Evolutionary conservation across 2,888 invertebrate genomes (phyloP), one percentile per base, ranked within the genome.

Genomic region (Monoplex corrugatus): DNA sequence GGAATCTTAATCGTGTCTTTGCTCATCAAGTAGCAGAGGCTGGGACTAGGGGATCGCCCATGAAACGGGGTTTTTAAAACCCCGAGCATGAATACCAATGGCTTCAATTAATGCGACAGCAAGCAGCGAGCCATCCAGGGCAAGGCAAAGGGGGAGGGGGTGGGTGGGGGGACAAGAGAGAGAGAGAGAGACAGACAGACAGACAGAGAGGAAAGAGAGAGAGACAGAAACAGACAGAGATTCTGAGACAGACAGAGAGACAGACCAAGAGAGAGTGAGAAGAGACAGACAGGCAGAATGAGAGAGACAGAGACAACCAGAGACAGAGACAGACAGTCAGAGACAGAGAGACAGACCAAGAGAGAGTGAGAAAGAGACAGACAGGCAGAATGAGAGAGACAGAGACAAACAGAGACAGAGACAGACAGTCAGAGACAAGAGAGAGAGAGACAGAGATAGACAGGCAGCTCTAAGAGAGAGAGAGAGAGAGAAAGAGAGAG

Each of bases 41-140:
- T n/a, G n/a, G n/a, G n/a, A n/a, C n/a, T n/a, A n/a, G 68, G 28
- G 5, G 5, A 23, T n/a, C 6, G n/a, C n/a, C n/a, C n/a, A 68
- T 68, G 68, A 68, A 19, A 44, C 28, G 16, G 38, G 5, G 44
- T 82, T 44, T 78, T 5, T 32, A 72, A 72, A 82, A 44, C 82
- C n/a, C n/a, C 23, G n/a, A 45, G 16, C 82, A 43, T 82, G 82
- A 82, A 82, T 82, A 82, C 82, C 44, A 82, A 82, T 82, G 28
- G 82, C 40, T 40, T 45, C 44, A 8, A 82, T 82, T 82, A 82
- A 82, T 44, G 82, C 82, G 44, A 43, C 82, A 44, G 44, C 40
- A 16, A 40, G 40, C 35, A 23, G 13, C 63, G 28, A 10, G n/a
- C 63, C 63, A 5, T n/a, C 63, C 5, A 23, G 28, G 28, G 6